Evolutionary conservation across 2,113 vertebrate species (phyloP).

Genomic region (Puma concolor): DNA sequence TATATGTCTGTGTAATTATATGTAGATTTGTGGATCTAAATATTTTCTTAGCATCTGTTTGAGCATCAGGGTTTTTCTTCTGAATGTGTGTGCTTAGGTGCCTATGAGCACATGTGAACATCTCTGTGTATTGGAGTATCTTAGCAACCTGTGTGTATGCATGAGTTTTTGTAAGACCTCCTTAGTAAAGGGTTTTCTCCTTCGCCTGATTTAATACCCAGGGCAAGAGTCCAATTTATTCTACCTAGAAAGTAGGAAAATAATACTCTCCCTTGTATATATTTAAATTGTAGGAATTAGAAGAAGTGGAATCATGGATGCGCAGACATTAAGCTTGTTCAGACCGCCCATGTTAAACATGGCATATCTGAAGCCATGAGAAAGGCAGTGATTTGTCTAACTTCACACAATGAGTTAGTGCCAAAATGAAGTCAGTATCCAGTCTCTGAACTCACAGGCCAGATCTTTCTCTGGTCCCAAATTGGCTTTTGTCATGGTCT

Average conservation of each 20-base stretch:
- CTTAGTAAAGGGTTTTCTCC: slow-evolving; percentile 53
- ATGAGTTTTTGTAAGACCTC: slow-evolving; percentile 28
- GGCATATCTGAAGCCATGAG: background rate
- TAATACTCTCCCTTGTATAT: background rate
- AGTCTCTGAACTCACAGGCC: background rate
- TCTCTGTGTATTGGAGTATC: slow-evolving; percentile 32
- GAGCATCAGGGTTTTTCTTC: slow-evolving; percentile 39
- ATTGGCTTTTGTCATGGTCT: background rate
- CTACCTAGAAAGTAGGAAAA: slow-evolving; percentile 46
- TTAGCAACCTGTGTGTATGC: slow-evolving; percentile 54
- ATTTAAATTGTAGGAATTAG: slow-evolving; percentile 19
- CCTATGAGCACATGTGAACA: background rate
- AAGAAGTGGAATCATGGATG: background rate
- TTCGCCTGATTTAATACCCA: slow-evolving; percentile 49
- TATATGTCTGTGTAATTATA: background rate
- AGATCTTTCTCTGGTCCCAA: background rate
- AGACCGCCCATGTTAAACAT: background rate
- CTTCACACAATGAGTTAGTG: background rate
- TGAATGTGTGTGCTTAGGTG: background rate
- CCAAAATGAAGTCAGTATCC: background rate
- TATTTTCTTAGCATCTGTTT: slow-evolving; percentile 64
- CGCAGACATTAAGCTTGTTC: background rate
- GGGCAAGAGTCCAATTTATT: slow-evolving; percentile 47
- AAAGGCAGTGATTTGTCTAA: background rate
- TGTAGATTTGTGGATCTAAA: slow-evolving; percentile 49